These are phyloP conservation scores for Dicentrarchus labrax DNA, from an alignment of 2,113 vertebrate genomes.

Conservation along the genomic window DNA sequence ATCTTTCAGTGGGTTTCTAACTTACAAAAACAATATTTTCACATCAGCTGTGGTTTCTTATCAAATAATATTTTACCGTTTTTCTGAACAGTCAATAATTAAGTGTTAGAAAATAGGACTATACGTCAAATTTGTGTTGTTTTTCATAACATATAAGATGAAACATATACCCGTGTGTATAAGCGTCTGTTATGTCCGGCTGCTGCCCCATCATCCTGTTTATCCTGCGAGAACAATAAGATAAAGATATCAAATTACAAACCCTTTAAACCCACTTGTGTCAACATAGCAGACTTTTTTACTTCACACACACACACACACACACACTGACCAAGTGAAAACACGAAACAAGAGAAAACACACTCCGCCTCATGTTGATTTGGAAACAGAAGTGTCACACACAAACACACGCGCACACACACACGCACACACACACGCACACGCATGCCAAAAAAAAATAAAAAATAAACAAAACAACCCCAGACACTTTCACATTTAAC, in stretches of 20 bases:
- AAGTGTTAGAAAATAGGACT: background rate
- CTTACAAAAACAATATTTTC: background rate
- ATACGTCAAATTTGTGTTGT: background rate
- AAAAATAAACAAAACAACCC: background rate
- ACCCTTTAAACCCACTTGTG: background rate
- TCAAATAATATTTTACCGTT: conserved; percentile 9
- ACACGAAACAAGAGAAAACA: background rate
- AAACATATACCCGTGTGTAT: conserved; percentile 20
- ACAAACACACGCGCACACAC: conserved; percentile 9
- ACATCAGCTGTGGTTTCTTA: background rate
- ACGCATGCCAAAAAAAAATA: background rate
- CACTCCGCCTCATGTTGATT: background rate
- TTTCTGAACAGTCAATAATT: background rate
- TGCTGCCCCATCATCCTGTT: background rate
- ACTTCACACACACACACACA: background rate
- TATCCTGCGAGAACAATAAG: conserved; percentile 20
- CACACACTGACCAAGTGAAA: conserved; percentile 7
- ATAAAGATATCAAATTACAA: background rate
- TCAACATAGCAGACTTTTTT: background rate
- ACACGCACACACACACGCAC: conserved; percentile 11
- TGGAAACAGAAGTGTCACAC: background rate
- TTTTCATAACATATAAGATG: conserved; percentile 10
- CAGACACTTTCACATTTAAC: conserved; percentile 18
- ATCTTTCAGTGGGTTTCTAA: background rate
- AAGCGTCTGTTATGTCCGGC: conserved; percentile 21